These are phyloP conservation scores for Sylvia borin DNA, from an alignment of 2,797 vertebrate species.

Conservation along the genomic window DNA sequence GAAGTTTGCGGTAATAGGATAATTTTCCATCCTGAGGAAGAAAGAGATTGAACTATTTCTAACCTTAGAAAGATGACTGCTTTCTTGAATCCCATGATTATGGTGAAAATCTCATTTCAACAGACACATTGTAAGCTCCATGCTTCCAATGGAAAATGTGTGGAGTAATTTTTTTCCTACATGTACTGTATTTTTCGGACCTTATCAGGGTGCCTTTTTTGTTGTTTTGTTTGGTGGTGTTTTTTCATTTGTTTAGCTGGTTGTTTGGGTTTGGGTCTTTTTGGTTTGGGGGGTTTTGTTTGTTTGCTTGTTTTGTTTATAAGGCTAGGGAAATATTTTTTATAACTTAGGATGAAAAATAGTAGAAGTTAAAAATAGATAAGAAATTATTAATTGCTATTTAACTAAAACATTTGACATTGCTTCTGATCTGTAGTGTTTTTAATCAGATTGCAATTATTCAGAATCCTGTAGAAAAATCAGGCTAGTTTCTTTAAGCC, in stretches of 20 bases:
- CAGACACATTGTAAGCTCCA: rapidly evolving
- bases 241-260: not conserved
- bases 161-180: not conserved
- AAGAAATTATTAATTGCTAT: not conserved
- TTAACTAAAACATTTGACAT: not conserved
- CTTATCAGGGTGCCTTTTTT: not conserved
- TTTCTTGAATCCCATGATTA: not conserved
- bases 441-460: not conserved
- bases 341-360: not conserved
- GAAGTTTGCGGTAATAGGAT: not conserved
- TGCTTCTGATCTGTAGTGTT: not conserved
- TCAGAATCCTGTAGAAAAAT: not conserved
- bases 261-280: not conserved
- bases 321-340: not conserved
- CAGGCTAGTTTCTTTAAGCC: not conserved
- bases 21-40: not conserved
- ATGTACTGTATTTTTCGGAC: not conserved
- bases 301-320: not conserved
- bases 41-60: not conserved
- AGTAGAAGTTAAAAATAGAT: not conserved
- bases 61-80: not conserved
- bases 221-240: not conserved
- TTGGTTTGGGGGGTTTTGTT: not conserved
- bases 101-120: not conserved
- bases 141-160: not conserved